Base-by-base conservation (phyloP, 2,113 vertebrate genomes). In the Gracilinanus agilis region DNA sequence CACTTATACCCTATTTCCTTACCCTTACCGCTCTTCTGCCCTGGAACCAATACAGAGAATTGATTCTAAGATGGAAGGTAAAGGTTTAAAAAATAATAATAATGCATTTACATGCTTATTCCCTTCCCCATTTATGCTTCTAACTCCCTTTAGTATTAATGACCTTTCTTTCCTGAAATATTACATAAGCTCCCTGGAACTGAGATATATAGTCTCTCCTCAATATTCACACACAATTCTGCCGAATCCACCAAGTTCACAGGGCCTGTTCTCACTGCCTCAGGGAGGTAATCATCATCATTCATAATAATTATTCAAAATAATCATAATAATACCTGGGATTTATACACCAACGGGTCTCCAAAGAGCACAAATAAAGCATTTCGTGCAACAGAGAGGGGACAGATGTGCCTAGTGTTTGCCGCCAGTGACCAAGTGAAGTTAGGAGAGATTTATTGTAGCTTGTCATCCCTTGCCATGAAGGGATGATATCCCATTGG, bases 251-350 rank as follows among this genome's bases (percentile, higher is more conserved):
- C 55, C 27, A 6, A n/a, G 88, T 92, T 93, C 91, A 91, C 16
- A 0, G 21, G 89, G 55, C 91, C 90, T 5, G 1, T 93, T 93
- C 89, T 53, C 89, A 44, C 91, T 29, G 91, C 89, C 96, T 96
- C 96, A 49, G 55, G 91, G 92, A 96, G 96, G 94, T 96, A 91
- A 96, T 97, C 95, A 96, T 96, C 97, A 94, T 97, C 93, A 97
- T 95, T 97, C 94, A 96, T 96, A 94, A 97, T 96, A 95, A 94
- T 94, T 94, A 96, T 92, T 95, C 96, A 88, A 95, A 97, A 97
- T 96, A 97, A 94, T 96, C 94, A 95, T 96, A 92, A 96, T 96
- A 61, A 90, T 94, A 92, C 90, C 94, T 90, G 92, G 96, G 93
- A 96, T 96, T 96, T 96, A 96, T 96, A 49, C 29, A 56, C 92